phyloP scores from a whole-genome alignment of 2,888 invertebrate genomes.

The Catocala nupta region DNA sequence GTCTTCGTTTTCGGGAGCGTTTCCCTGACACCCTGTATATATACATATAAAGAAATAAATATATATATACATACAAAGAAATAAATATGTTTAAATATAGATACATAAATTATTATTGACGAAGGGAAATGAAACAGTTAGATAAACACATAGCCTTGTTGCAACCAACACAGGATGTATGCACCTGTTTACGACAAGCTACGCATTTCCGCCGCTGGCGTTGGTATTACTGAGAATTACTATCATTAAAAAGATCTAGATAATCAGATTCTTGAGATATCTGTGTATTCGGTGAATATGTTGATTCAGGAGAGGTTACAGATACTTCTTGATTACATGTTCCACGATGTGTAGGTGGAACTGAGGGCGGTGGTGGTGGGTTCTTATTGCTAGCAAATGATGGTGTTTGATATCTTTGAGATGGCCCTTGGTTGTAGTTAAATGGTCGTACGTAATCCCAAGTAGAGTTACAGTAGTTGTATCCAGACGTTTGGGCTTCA shows the following conservation, averaged over 20 bases:
- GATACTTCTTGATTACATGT: conserved; percentile 33
- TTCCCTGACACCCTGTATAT: no score
- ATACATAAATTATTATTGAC: no score
- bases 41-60: no score
- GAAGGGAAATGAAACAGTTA: no score
- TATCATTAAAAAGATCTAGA: conserved; percentile 32
- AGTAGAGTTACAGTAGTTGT: conserved; percentile 27
- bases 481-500: conserved; percentile 39
- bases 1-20: no score
- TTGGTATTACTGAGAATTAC: conserved; percentile 30
- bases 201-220: no score
- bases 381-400: conserved; percentile 37
- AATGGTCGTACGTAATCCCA: conserved; percentile 26
- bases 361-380: conserved; percentile 32
- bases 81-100: no score
- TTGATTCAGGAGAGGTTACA: conserved; percentile 31
- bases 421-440: conserved; percentile 36
- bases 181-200: no score
- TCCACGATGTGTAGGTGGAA: no score
- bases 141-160: no score
- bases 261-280: conserved; percentile 29
- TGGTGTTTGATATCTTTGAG: conserved; percentile 36
- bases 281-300: conserved; percentile 23
- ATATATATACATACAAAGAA: no score
- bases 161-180: no score